Conservation (phyloP, 2,888 invertebrate genomes). For the Brachypterus glaber region DNA sequence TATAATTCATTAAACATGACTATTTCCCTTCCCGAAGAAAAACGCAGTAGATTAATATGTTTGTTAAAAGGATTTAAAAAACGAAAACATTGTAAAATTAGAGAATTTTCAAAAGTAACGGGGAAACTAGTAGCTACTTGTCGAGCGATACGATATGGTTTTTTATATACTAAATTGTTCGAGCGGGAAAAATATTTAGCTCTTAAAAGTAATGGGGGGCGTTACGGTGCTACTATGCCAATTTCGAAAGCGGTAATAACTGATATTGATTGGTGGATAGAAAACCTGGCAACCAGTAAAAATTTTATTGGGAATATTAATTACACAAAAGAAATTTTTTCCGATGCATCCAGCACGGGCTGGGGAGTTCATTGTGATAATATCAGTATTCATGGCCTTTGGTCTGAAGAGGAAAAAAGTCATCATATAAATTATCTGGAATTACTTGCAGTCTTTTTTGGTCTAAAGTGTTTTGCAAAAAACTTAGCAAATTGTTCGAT, state of each 20-base stretch:
- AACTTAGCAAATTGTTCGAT: slow-evolving; percentile 14
- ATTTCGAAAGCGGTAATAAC: neutral
- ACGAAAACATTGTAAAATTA: slow-evolving; percentile 13
- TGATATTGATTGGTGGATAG: slow-evolving; percentile 17
- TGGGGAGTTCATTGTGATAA: slow-evolving; percentile 18
- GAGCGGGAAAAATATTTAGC: slow-evolving; percentile 14
- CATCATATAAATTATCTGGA: slow-evolving; percentile 20
- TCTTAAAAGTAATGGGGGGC: slow-evolving; percentile 4
- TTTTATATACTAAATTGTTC: slow-evolving; percentile 13
- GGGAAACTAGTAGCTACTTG: slow-evolving; percentile 19
- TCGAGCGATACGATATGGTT: slow-evolving; percentile 21
- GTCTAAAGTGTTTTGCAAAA: slow-evolving; percentile 17
- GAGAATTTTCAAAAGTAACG: slow-evolving; percentile 17
- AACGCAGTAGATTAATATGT: too few relatives aligned
- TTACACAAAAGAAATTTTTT: slow-evolving; percentile 17
- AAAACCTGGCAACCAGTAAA: slow-evolving; percentile 3
- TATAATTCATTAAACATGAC: neutral
- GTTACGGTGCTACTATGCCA: slow-evolving; percentile 7
- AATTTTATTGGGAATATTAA: too few relatives aligned
- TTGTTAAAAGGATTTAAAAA: too few relatives aligned
- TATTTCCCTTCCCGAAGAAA: neutral
- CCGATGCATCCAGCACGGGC: slow-evolving; percentile 17
- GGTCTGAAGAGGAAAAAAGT: slow-evolving; percentile 13
- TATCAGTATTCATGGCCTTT: slow-evolving; percentile 12
- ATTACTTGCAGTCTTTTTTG: slow-evolving; percentile 18